phyloP scores from a whole-genome alignment of 2,113 vertebrate species.

The Pluvianellus socialis region DNA sequence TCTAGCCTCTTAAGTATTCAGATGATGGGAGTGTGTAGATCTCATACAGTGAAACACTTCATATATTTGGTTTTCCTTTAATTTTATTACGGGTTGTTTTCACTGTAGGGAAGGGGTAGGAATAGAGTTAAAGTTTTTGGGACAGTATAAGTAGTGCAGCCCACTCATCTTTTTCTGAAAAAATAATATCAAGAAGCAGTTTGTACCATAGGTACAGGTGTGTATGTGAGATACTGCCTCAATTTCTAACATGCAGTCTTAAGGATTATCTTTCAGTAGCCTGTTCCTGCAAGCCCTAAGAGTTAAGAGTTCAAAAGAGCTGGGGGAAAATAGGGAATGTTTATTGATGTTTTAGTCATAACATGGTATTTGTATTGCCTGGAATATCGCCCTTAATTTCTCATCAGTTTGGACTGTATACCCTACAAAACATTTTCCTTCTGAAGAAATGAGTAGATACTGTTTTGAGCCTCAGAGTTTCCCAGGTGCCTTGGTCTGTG shows the following conservation, averaged over 20 bases:
- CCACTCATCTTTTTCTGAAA: not conserved
- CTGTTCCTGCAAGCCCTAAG: slow-evolving; percentile 23
- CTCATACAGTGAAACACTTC: not conserved
- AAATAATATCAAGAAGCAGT: not conserved
- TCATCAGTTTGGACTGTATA: not conserved
- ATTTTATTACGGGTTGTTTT: not conserved
- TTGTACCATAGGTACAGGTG: not conserved
- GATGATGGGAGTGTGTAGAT: not conserved
- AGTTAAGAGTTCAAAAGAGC: slow-evolving; percentile 32
- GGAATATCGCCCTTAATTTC: slow-evolving; percentile 23
- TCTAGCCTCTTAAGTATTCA: not conserved
- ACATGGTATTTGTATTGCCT: not conserved
- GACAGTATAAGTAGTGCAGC: not conserved
- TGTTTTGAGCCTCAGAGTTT: not conserved
- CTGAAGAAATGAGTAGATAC: not conserved
- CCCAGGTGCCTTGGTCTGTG: not conserved
- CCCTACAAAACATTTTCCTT: not conserved
- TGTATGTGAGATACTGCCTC: not conserved
- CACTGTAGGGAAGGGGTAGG: not conserved
- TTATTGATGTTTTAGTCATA: slow-evolving; percentile 26
- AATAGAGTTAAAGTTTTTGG: not conserved
- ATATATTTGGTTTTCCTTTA: not conserved
- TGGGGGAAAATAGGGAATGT: not conserved
- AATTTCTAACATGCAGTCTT: not conserved
- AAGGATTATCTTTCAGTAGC: not conserved